Conservation (phyloP, 2,797 vertebrate species). For the Onychomys arenicola region DNA sequence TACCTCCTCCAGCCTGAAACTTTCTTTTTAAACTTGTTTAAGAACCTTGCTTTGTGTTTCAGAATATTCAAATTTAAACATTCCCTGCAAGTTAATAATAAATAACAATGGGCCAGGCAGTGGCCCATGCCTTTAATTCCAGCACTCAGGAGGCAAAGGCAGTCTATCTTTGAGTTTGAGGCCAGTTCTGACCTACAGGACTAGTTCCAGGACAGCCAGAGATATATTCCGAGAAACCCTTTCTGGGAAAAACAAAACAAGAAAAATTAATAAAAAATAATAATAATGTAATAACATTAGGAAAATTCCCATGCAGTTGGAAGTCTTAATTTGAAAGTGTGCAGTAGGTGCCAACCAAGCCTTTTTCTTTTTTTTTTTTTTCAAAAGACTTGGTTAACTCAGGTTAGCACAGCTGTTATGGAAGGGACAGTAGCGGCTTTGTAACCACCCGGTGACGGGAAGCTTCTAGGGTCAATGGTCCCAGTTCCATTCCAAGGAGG, state of each 20-base stretch:
- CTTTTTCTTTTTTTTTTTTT: background rate
- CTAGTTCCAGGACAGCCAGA: background rate
- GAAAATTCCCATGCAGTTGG: background rate
- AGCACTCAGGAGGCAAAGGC: background rate
- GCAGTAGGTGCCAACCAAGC: background rate
- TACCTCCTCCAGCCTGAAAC: background rate
- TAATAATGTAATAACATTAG: background rate
- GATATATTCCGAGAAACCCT: background rate
- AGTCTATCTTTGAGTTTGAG: background rate
- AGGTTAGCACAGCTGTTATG: fast-evolving
- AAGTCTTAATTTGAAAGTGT: background rate
- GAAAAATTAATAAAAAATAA: background rate
- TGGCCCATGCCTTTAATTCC: background rate
- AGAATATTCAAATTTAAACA: background rate
- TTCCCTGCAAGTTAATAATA: background rate
- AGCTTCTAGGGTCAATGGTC: background rate
- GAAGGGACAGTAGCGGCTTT: background rate
- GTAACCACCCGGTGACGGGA: background rate
- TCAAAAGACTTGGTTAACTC: background rate
- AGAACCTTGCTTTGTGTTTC: background rate
- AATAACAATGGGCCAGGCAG: background rate
- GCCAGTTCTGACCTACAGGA: background rate
- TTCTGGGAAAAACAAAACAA: background rate
- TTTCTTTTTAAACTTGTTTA: constrained; percentile 22
- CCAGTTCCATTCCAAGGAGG: background rate